Evolutionary conservation across 2,888 invertebrate genomes (phyloP), one percentile per base, ranked within the genome.

Genomic region (Neocrepidodera transversa): DNA sequence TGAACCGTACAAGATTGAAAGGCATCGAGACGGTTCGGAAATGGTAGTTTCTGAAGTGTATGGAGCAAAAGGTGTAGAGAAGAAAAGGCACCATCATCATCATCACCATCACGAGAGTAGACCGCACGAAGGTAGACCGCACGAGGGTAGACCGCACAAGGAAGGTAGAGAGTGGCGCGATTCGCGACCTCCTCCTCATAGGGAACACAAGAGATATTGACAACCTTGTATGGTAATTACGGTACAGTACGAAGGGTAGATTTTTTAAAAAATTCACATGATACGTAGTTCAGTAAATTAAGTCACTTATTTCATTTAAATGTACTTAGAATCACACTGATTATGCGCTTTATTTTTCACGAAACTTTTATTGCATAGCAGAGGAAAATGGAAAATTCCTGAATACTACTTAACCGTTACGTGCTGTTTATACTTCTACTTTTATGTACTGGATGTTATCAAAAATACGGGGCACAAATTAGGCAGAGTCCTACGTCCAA

Each of bases 101-200:
- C 90, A 91, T 67, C 90, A 90, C 70, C 90, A 90, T 69, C 90
- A 90, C 74, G 87, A 89, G 68, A 85, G 87, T 66, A 72, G 78
- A 54, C 81, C 83, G 55, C 80, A 83, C n/a, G 85, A 85, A 67
- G 84, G 84, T 79, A 83, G 83, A 66, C n/a, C n/a, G n/a, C n/a
- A n/a, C n/a, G n/a, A n/a, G n/a, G 82, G 84, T 55, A 72, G 78
- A 54, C 81, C 83, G 55, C 80, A 83, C n/a, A 76, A 77, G 62
- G 85, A 85, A 67, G 84, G 84, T 79, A 83, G 83, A 66, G 84
- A 85, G 59, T 83, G 85, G 69, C 80, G 82, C 71, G 70, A 81
- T 71, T 71, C 78, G 71, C 62, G 81, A 75, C 73, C 81, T 80
- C 81, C 78, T 77, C 84, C 80, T 81, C 82, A 84, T 64, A 81